phyloP scores from a whole-genome alignment of 2,797 vertebrate genomes.

The Sebastiscus albofasciatus region DNA sequence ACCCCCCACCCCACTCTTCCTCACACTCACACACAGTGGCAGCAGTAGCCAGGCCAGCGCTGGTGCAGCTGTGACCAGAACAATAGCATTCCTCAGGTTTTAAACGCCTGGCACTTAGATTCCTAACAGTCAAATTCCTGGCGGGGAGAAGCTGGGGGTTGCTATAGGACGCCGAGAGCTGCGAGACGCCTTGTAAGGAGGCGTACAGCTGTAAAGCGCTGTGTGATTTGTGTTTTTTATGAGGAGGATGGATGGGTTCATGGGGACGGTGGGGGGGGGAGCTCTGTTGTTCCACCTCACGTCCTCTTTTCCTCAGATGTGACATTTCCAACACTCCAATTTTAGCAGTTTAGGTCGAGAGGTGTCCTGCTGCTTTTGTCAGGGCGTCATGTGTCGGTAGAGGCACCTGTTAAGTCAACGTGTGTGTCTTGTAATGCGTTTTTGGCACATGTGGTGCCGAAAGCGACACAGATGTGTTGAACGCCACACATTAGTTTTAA shows the following conservation, averaged over 20 bases:
- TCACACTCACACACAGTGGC: constrained; percentile 44
- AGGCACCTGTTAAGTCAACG: constrained; percentile 73
- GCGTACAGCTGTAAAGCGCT: constrained; percentile 65
- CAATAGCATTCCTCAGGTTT: constrained; percentile 80
- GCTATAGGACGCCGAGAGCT: constrained; percentile 62
- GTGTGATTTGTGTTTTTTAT: constrained; percentile 64
- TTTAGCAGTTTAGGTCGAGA: constrained; percentile 43
- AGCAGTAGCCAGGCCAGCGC: constrained; percentile 59
- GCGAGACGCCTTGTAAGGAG: constrained; percentile 65
- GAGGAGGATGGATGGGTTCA: constrained; percentile 43
- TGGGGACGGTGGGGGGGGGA: background rate
- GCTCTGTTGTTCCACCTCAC: constrained; percentile 38
- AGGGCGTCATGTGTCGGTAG: constrained; percentile 44
- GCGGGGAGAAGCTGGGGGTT: constrained; percentile 68
- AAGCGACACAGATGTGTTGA: constrained; percentile 44
- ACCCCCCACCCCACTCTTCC: background rate
- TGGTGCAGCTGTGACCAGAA: constrained; percentile 79
- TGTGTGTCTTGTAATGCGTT: constrained; percentile 14
- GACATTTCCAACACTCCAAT: constrained; percentile 52
- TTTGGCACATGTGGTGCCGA: constrained; percentile 38
- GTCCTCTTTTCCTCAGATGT: constrained; percentile 37
- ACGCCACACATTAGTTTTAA: constrained; percentile 54
- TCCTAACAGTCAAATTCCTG: constrained; percentile 78
- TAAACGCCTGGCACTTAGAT: constrained; percentile 81
- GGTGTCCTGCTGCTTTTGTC: constrained; percentile 53